These are phyloP conservation scores for Neodiprion lecontei DNA, from an alignment of 1,140 invertebrate genomes.

Conservation along the genomic window DNA sequence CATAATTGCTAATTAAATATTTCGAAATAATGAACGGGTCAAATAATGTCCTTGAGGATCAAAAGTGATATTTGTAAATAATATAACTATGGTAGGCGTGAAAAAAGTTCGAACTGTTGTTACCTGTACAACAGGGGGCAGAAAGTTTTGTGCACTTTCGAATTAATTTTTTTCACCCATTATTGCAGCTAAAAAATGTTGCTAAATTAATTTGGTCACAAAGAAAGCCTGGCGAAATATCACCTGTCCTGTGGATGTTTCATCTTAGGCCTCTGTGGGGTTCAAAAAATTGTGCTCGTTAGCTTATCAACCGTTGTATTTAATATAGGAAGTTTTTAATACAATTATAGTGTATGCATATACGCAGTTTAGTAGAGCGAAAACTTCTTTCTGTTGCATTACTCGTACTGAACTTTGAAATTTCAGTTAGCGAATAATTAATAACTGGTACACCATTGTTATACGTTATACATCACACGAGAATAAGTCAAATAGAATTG, in stretches of 20 bases:
- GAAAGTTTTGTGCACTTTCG: too few relatives aligned
- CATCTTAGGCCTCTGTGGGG: conserved; percentile 10
- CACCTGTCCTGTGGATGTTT: neutral
- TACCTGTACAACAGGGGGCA: too few relatives aligned
- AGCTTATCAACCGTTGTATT: neutral
- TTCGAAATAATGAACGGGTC: neutral
- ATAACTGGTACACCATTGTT: too few relatives aligned
- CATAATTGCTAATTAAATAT: neutral
- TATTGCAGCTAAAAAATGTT: neutral
- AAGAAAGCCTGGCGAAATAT: conserved; percentile 7
- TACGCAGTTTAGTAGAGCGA: neutral
- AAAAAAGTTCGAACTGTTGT: too few relatives aligned
- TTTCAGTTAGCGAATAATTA: too few relatives aligned
- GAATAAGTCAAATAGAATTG: too few relatives aligned
- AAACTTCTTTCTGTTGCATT: too few relatives aligned
- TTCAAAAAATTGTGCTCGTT: neutral
- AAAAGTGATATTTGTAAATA: neutral
- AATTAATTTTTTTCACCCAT: too few relatives aligned
- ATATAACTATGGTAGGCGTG: too few relatives aligned
- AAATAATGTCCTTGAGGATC: neutral
- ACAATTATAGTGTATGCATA: neutral
- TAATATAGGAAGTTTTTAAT: neutral
- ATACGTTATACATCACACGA: too few relatives aligned
- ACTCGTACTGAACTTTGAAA: too few relatives aligned
- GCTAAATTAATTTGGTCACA: neutral